Evolutionary conservation across 1,140 invertebrate species (phyloP).

Genomic region (Brachionus manjavacas): DNA sequence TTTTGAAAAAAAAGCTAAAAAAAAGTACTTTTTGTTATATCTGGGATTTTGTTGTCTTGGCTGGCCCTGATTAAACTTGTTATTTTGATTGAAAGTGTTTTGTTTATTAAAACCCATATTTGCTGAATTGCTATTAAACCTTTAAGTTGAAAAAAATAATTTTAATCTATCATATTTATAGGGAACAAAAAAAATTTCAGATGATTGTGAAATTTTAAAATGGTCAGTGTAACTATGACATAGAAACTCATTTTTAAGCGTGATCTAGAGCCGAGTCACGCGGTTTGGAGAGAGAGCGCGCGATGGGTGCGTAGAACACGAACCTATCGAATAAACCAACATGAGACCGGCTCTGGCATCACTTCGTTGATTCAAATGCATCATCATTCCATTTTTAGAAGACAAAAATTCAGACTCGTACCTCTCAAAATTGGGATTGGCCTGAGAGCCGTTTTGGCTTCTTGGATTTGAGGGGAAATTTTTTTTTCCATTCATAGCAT

Average conservation of each 20-base stretch:
- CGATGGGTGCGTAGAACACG: neutral
- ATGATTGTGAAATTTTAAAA: neutral
- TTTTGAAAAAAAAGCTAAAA: neutral
- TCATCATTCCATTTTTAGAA: conserved; percentile 24
- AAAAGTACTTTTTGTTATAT: neutral
- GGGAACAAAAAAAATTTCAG: neutral
- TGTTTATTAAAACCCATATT: neutral
- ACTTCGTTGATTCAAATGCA: neutral
- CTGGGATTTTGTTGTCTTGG: neutral
- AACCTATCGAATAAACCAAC: neutral
- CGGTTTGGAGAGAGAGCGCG: neutral
- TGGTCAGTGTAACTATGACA: conserved; percentile 40
- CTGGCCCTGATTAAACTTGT: neutral
- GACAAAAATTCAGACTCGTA: neutral
- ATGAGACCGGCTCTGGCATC: neutral
- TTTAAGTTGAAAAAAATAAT: neutral
- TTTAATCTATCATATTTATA: neutral
- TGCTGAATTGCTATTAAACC: neutral
- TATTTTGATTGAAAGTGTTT: neutral
- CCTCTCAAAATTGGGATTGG: neutral
- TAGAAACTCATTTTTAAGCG: neutral
- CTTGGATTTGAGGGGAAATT: neutral
- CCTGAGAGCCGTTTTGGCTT: neutral
- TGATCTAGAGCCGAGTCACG: neutral
- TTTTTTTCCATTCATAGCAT: conserved; percentile 12